These are phyloP conservation scores for Papilio glaucus DNA, from an alignment of 1,140 invertebrate species.

Conservation along the genomic window DNA sequence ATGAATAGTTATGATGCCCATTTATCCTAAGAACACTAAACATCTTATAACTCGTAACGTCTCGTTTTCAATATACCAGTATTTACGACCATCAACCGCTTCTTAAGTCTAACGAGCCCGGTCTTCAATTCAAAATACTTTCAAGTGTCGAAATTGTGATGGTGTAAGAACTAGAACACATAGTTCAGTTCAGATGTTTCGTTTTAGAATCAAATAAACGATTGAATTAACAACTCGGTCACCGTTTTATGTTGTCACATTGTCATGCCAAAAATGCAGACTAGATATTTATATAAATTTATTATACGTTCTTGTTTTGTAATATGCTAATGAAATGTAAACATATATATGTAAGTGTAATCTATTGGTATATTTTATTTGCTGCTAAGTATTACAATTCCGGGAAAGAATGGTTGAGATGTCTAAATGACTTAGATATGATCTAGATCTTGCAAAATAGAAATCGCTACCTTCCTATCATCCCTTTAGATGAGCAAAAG, in stretches of 20 bases:
- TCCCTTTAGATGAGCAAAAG: not conserved
- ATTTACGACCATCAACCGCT: slow-evolving; percentile 6
- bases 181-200: not conserved
- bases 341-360: not conserved
- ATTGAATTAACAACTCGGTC: slow-evolving; percentile 21
- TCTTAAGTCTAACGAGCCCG: not conserved
- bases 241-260: slow-evolving; percentile 13
- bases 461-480: not conserved
- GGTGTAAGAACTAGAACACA: not conserved
- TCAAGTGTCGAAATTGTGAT: slow-evolving; percentile 4
- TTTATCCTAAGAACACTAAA: too few species aligned
- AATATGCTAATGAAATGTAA: slow-evolving; percentile 7
- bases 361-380: not conserved
- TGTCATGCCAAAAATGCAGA: not conserved
- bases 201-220: not conserved
- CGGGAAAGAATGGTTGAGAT: too few species aligned
- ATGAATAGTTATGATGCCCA: too few species aligned
- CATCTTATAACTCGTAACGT: not conserved
- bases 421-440: not conserved
- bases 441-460: not conserved
- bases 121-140: not conserved
- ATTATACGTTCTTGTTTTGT: not conserved
- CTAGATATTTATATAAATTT: slow-evolving; percentile 2
- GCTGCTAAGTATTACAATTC: too few species aligned
- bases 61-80: not conserved